phyloP scores from a whole-genome alignment of 2,888 invertebrate species.

The Colostygia pectinataria region DNA sequence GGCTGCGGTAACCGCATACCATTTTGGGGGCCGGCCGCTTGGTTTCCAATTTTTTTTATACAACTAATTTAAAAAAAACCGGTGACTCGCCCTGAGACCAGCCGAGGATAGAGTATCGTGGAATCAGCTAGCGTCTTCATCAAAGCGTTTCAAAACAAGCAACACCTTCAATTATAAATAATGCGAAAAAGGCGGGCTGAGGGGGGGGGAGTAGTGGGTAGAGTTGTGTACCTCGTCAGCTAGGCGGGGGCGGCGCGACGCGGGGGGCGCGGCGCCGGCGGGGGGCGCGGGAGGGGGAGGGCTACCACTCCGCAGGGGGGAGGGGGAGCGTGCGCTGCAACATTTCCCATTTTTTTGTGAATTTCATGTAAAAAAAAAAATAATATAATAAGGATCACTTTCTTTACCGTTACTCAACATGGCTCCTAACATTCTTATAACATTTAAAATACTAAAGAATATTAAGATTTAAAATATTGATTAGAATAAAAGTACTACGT shows the following conservation, averaged over 20 bases:
- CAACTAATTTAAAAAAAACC: too few species aligned
- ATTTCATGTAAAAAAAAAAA: too few species aligned
- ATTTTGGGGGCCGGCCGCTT: too few species aligned
- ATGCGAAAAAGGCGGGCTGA: too few species aligned
- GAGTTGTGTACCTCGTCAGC: constrained; percentile 11
- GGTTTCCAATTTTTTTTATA: too few species aligned
- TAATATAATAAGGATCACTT: neutral
- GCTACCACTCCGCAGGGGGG: constrained; percentile 30
- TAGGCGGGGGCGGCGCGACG: constrained; percentile 16
- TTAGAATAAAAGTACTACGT: constrained; percentile 25
- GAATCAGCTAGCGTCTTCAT: too few species aligned
- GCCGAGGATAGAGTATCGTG: too few species aligned
- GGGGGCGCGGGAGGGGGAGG: constrained; percentile 33
- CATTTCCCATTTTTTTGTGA: neutral
- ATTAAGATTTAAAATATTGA: constrained; percentile 27
- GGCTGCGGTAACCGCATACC: too few species aligned
- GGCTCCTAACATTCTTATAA: constrained; percentile 49
- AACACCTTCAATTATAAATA: too few species aligned
- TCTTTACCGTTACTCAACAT: constrained; percentile 26
- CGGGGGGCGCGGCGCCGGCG: constrained; percentile 34
- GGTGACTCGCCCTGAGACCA: too few species aligned
- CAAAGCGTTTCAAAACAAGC: too few species aligned
- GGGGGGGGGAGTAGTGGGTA: neutral
- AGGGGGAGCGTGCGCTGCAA: constrained; percentile 57
- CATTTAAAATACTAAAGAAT: constrained; percentile 28